Evolutionary conservation across 1,140 invertebrate genomes (phyloP).

Genomic region (Drosophila pseudoananassae): DNA sequence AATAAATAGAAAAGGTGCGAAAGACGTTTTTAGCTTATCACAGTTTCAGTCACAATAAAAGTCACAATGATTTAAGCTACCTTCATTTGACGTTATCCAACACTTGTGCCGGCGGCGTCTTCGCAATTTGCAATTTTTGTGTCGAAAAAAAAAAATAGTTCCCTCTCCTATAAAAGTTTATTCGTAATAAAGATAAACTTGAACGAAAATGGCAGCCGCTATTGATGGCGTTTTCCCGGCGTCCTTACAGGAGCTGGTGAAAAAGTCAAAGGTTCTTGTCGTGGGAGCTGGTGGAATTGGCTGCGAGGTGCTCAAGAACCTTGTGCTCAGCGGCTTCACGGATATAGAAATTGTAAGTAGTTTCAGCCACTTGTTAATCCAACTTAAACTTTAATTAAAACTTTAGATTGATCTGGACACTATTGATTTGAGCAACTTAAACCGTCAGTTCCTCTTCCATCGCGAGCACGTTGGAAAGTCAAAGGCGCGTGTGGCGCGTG

Average conservation of each 20-base stretch:
- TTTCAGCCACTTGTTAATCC: neutral
- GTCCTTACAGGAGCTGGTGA: constrained; percentile 86
- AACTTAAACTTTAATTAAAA: constrained; percentile 24
- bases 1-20: no score
- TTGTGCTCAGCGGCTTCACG: constrained; percentile 96
- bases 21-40: no score
- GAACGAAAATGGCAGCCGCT: constrained; percentile 86
- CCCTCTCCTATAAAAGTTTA: neutral
- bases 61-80: neutral
- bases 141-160: neutral
- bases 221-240: constrained; percentile 87
- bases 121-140: constrained; percentile 22
- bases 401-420: constrained; percentile 99
- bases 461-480: constrained; percentile 99
- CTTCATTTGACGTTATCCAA: neutral
- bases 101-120: constrained; percentile 51
- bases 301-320: constrained; percentile 99
- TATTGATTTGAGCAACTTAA: constrained; percentile 99
- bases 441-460: constrained; percentile 98
- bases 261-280: constrained; percentile 89
- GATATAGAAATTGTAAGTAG: constrained; percentile 96
- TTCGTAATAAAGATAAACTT: neutral
- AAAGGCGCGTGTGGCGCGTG: constrained; percentile 94
- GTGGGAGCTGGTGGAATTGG: constrained; percentile 99
- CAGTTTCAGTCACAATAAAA: neutral